Conservation (phyloP, 1,140 invertebrate species). For the Euwallacea similis region DNA sequence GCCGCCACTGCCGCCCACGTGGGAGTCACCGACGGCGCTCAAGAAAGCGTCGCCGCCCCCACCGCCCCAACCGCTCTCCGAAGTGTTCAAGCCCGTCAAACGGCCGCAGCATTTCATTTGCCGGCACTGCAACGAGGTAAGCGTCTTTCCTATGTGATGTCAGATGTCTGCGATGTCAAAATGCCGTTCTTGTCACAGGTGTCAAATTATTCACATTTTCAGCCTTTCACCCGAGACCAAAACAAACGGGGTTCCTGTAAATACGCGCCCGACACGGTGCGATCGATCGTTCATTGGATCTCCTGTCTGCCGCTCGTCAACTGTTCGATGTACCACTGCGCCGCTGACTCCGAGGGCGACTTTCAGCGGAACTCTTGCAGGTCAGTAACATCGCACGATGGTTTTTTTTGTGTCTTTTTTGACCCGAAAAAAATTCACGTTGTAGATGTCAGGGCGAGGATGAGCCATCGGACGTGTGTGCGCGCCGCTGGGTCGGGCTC, state of each 20-base stretch:
- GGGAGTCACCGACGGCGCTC: constrained; percentile 61
- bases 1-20: constrained; percentile 52
- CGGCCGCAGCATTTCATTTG: constrained; percentile 48
- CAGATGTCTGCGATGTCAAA: no score
- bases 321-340: constrained; percentile 91
- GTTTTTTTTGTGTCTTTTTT: neutral
- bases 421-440: no score
- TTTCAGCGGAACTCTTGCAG: constrained; percentile 77
- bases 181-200: no score
- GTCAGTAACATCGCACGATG: constrained; percentile 53
- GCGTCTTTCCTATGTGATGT: constrained; percentile 46
- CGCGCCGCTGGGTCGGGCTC: constrained; percentile 78
- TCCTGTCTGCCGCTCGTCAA: constrained; percentile 79
- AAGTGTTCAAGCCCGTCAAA: constrained; percentile 33
- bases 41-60: constrained; percentile 58
- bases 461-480: constrained; percentile 56
- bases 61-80: constrained; percentile 39
- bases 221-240: constrained; percentile 72
- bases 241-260: constrained; percentile 84
- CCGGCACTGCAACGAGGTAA: constrained; percentile 57
- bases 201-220: neutral
- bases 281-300: constrained; percentile 76
- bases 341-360: constrained; percentile 83
- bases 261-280: constrained; percentile 83
- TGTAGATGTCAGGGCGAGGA: constrained; percentile 28